Conservation (phyloP, 2,113 vertebrate genomes). For the Cryptomyrus ogoouensis region DNA sequence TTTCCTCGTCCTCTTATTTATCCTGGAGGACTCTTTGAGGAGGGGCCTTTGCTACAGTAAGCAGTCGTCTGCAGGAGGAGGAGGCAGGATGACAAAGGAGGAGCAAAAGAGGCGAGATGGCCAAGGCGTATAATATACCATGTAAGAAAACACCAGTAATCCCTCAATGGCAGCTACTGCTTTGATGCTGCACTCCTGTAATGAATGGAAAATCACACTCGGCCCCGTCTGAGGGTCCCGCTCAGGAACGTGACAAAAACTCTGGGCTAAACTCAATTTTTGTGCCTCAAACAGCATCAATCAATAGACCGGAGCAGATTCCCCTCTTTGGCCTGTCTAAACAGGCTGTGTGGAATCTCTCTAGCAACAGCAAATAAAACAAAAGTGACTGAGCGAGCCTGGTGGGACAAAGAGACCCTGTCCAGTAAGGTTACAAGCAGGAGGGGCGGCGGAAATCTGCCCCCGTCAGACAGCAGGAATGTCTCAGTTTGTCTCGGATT, state of each 20-base stretch:
- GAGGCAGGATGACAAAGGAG: constrained; percentile 8
- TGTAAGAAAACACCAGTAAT: constrained; percentile 13
- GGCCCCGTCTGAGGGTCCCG: constrained; percentile 5
- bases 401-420: constrained; percentile 49
- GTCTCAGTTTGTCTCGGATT: constrained; percentile 54
- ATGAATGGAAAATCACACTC: constrained; percentile 5
- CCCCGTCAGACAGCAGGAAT: constrained; percentile 50
- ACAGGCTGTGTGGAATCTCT: constrained; percentile 38
- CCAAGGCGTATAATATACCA: constrained; percentile 24
- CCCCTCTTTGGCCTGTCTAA: constrained; percentile 31
- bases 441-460: constrained; percentile 45
- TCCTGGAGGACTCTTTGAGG: constrained; percentile 11
- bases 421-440: constrained; percentile 33
- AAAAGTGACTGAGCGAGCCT: constrained; percentile 36
- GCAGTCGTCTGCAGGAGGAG: constrained; percentile 20
- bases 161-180: constrained; percentile 18
- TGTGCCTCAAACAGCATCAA: constrained; percentile 43
- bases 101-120: background rate
- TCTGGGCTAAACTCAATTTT: constrained; percentile 4
- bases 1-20: background rate
- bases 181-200: constrained; percentile 31
- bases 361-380: constrained; percentile 48
- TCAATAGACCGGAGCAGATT: constrained; percentile 32
- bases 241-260: constrained; percentile 11
- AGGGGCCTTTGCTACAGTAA: background rate